Evolutionary conservation across 2,113 vertebrate genomes (phyloP), one percentile per base, ranked within the genome.

Genomic region (Lepus americanus): DNA sequence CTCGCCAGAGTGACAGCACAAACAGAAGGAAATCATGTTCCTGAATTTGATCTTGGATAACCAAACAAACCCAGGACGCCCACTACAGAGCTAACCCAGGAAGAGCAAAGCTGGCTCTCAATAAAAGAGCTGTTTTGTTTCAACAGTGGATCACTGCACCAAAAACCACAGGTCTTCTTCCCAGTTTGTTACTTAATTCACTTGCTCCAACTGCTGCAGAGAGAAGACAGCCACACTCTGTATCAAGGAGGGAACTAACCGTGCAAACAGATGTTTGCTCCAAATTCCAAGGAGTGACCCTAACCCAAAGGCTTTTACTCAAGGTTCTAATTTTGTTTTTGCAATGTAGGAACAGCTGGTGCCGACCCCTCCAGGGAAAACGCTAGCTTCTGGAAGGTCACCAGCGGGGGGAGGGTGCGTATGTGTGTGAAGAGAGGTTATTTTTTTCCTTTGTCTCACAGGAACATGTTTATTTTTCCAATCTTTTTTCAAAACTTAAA

Each of bases 281-380:
- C 51, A 87, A 90, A 90, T 94, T 93, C 85, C 59, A 90, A 95
- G 51, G 53, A 88, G n/a, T 93, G 74, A 94, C 25, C 76, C 87
- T 82, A 93, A 91, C 44, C 25, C 85, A 82, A 0, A 90, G 27
- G 51, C 39, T 94, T 92, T 85, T 69, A 79, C 51, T 74, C 78
- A 94, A 95, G 90, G 49, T 31, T 77, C 53, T 17, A 53, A 90
- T 36, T 96, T 76, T 88, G 55, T 64, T 93, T 94, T 93, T 83
- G 39, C 29, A 90, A 87, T 61, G 10, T 11, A 81, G 49, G 79
- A 94, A 93, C 80, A 95, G 94, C 44, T 87, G 82, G 78, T 31
- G 6, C 29, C 36, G 66, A 85, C 36, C 84, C 86, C 74, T 94
- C 76, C 5, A 79, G 73, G 51, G 85, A 94, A 96, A 93, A 92